Conservation (phyloP, 2,797 vertebrate genomes). For the Chelon labrosus region DNA sequence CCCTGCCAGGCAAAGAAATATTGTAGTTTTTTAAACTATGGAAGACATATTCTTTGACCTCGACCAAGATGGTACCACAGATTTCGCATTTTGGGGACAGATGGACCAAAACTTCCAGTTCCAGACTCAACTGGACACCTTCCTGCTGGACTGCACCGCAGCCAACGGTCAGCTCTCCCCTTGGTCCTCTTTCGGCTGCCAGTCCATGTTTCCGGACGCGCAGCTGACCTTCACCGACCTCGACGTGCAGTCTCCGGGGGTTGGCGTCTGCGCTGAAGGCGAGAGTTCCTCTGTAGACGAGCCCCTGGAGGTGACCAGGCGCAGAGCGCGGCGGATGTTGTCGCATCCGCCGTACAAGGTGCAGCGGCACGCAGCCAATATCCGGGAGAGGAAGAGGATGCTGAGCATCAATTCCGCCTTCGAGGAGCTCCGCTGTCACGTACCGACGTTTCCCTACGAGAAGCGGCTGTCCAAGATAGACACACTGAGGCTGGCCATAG, state of each 20-base stretch:
- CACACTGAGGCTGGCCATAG: conserved; percentile 85
- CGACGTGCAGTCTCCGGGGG: conserved; percentile 67
- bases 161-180: conserved; percentile 69
- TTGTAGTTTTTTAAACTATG: conserved; percentile 49
- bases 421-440: conserved; percentile 83
- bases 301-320: conserved; percentile 50
- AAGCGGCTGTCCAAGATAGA: conserved; percentile 89
- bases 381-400: conserved; percentile 88
- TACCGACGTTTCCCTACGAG: conserved; percentile 89
- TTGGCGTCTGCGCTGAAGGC: conserved; percentile 73
- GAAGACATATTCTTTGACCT: conserved; percentile 81
- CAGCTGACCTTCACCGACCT: conserved; percentile 75
- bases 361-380: conserved; percentile 87
- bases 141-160: conserved; percentile 77
- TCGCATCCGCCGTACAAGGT: conserved; percentile 80
- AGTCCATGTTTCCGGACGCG: conserved; percentile 75
- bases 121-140: conserved; percentile 76
- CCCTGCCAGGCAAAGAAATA: background rate
- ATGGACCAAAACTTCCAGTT: conserved; percentile 72
- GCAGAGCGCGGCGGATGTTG: conserved; percentile 46
- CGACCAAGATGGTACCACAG: conserved; percentile 70
- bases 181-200: conserved; percentile 71
- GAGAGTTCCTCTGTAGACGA: conserved; percentile 77
- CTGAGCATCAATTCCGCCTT: conserved; percentile 88
- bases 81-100: conserved; percentile 84